Base-by-base conservation (phyloP, 2,797 vertebrate genomes). In the Falco berigora region DNA sequence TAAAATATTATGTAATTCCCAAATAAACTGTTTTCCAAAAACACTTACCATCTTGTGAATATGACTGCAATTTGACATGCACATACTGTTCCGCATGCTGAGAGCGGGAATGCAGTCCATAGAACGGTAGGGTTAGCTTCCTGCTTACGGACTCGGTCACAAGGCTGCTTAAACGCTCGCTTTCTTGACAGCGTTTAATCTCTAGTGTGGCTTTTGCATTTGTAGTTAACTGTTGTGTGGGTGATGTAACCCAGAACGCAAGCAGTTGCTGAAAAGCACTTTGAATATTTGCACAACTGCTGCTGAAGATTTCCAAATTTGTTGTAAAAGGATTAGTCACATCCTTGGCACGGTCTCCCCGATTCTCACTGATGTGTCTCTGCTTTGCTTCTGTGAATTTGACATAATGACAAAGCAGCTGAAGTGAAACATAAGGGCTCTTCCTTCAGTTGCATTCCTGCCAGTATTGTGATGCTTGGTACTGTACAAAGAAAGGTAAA, bases 11-110 rank as follows among this genome's bases (percentile, higher is more conserved):
- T 97, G 97, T 97, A 97, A 98, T 97, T 97, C 97, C 95, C 93
- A 95, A 98, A 98, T 98, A 98, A 98, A 98, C 93, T 66, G 40
- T 97, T 98, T 98, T 98, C 97, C 97, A 98, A 97, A 98, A 97
- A 92, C 91, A 96, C 85, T 78, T 83, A 79, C 40, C 27, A 71
- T 55, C 67, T 88, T 90, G 83, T 91, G 92, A 40, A 16, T 81
- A 32, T 96, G 46, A 78, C 92, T 96, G 56, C 80, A 88, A 1
- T 69, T 22, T 53, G 63, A 58, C 14, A 5, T 10, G 42, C 22
- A 50, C 1, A 3, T 66, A 14, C 52, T 40, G 50, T 19, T 90
- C 47, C 71, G 30, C 42, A 3, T 40, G 50, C 79, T 10, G 61
- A 59, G 89, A 89, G 23, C 32, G n/a, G 89, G 80, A 78, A 47